phyloP scores from a whole-genome alignment of 2,113 vertebrate species.

The Ellobius talpinus region DNA sequence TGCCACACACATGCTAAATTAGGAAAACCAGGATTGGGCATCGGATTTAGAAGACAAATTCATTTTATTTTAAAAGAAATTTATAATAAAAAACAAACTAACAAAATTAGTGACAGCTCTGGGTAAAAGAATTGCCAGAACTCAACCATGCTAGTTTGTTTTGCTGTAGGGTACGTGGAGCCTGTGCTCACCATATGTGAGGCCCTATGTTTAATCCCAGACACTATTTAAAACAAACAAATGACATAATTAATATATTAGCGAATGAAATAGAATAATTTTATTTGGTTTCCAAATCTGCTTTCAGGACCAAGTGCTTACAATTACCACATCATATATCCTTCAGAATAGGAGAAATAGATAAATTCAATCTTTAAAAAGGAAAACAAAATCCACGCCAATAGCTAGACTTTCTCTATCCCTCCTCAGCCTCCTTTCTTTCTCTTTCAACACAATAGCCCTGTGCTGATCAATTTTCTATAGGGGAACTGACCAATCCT shows the following conservation, averaged over 20 bases:
- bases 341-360: slow-evolving; percentile 29
- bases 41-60: neutral
- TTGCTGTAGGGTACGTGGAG: neutral
- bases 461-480: slow-evolving; percentile 4
- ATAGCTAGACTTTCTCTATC: neutral
- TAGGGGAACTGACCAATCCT: neutral
- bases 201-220: neutral
- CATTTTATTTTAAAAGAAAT: slow-evolving; percentile 33
- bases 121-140: neutral
- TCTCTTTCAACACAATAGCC: neutral
- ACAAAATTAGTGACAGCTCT: neutral
- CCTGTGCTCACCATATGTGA: neutral
- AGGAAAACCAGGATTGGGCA: neutral
- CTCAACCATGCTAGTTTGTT: neutral
- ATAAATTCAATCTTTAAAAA: neutral
- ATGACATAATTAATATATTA: neutral
- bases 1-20: neutral
- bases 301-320: slow-evolving; percentile 42
- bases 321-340: neutral
- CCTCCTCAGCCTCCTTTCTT: too few species aligned
- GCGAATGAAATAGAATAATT: neutral
- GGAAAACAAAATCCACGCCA: neutral
- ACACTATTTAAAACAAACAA: neutral
- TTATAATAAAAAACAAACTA: neutral
- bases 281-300: slow-evolving; percentile 6